A percentile compares a stretch with the other conserved stretches of the same genome.
These are phyloP conservation scores for Atrichornis clamosus DNA, from an alignment of 2,113 vertebrate genomes.

Conservation along the genomic window DNA sequence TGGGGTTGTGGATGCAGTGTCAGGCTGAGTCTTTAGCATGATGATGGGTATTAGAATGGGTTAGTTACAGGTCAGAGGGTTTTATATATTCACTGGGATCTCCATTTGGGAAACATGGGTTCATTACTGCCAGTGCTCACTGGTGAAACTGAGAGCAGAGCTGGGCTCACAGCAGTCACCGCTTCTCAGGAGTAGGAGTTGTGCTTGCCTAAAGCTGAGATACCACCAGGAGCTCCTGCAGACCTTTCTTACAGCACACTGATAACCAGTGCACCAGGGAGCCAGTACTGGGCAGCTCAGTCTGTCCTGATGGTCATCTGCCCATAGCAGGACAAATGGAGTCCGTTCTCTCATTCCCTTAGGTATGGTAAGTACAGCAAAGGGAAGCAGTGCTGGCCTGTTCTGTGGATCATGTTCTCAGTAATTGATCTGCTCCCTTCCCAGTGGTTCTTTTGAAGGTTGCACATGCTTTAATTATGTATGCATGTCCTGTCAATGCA, in stretches of 20 bases:
- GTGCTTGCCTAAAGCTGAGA: neutral
- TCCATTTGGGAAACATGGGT: neutral
- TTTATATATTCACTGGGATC: neutral
- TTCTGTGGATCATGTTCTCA: neutral
- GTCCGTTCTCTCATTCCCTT: neutral
- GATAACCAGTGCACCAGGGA: neutral
- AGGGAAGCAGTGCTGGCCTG: neutral
- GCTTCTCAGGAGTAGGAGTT: neutral
- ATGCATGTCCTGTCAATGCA: conserved; percentile 66
- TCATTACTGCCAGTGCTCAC: neutral
- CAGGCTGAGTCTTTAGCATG: neutral
- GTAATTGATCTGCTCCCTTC: neutral
- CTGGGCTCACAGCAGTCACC: neutral
- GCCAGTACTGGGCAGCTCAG: neutral
- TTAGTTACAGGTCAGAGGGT: neutral
- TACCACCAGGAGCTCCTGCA: neutral
- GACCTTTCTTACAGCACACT: neutral
- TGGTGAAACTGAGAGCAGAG: conserved; percentile 45
- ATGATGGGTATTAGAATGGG: neutral
- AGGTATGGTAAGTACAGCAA: neutral
- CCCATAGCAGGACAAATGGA: neutral
- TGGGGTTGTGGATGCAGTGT: neutral
- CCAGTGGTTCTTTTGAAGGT: conserved; percentile 58
- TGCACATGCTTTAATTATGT: conserved; percentile 67
- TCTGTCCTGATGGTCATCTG: neutral